Percentiles rank a stretch among this genome's conserved stretches.
Evolutionary conservation across 2,113 vertebrate genomes (phyloP).

Genomic region (Nycticryphes semicollaris): DNA sequence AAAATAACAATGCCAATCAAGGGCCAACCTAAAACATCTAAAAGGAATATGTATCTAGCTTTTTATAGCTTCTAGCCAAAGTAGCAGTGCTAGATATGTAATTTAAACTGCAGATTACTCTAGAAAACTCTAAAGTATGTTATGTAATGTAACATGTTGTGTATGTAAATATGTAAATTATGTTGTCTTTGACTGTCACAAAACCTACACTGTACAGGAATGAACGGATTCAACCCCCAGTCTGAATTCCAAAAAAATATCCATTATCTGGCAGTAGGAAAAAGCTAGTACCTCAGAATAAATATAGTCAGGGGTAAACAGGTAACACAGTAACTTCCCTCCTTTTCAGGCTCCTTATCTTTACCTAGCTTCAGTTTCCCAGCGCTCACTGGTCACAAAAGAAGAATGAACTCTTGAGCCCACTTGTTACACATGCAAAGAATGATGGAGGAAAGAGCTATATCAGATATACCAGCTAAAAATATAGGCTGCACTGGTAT

Average conservation of each 20-base stretch:
- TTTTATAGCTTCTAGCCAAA: background rate
- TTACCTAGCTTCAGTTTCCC: background rate
- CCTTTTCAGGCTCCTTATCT: background rate
- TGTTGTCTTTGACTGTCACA: background rate
- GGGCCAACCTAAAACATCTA: background rate
- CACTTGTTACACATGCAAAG: background rate
- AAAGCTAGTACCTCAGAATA: background rate
- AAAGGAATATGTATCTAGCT: fast-evolving
- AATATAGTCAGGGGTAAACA: background rate
- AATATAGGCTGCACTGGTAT: background rate
- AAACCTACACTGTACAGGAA: background rate
- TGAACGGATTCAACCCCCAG: background rate
- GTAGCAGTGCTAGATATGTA: background rate
- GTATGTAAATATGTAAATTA: background rate
- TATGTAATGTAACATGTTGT: too few species aligned
- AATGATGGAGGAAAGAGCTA: background rate
- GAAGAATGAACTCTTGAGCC: background rate
- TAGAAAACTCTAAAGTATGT: background rate
- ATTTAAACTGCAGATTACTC: background rate
- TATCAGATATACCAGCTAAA: background rate
- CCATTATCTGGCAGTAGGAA: background rate
- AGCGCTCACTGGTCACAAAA: background rate
- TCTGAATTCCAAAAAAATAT: background rate
- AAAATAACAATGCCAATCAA: background rate
- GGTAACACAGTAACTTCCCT: background rate